Base-by-base conservation (phyloP, 2,113 vertebrate genomes). In the Andinoacara biseriatus region DNA sequence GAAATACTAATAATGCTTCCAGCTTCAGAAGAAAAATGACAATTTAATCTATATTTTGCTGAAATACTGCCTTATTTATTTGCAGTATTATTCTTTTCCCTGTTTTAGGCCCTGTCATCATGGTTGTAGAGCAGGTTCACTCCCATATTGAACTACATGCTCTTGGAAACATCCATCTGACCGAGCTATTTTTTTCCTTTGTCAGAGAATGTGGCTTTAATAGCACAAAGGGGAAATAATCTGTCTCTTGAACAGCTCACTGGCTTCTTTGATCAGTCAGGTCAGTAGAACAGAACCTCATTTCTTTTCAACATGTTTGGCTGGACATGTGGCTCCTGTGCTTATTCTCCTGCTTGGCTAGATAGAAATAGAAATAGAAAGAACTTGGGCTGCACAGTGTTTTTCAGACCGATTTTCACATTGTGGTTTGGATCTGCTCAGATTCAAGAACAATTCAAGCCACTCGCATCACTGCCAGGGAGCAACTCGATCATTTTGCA, bases 191-290 rank as follows among this genome's bases (percentile, higher is more conserved):
- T 79, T 89, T 58, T 72, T 15, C 52, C 1, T 80, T 43, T 72
- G 38, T 72, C 56, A 79, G 40, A 61, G 78, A 84, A 33, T 57
- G n/a, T 17, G 31, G 24, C 40, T 74, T 82, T 76, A 5, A 56
- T 24, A 14, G 20, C 4, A 26, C 43, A 15, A 74, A 75, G 38
- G 38, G 26, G 14, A 46, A 74, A 81, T 62, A 61, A 63, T 40
- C 43, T 63, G 29, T 58, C 49, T 22, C 10, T 38, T 14, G 24
- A 67, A 43, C 74, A 74, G 38, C 63, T 52, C 57, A 4, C 33
- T 17, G 43, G 26, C 29, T 57, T 56, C 59, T 84, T 57, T 80
- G 31, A 86, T 49, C 33, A 52, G 8, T n/a, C n/a, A 59, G 40
- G 54, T 77, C 77, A 60, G 26, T 62, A 17, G 31, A 46, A 58